phyloP scores from a whole-genome alignment of 2,888 invertebrate species.

The Yponomeuta plumbellus region DNA sequence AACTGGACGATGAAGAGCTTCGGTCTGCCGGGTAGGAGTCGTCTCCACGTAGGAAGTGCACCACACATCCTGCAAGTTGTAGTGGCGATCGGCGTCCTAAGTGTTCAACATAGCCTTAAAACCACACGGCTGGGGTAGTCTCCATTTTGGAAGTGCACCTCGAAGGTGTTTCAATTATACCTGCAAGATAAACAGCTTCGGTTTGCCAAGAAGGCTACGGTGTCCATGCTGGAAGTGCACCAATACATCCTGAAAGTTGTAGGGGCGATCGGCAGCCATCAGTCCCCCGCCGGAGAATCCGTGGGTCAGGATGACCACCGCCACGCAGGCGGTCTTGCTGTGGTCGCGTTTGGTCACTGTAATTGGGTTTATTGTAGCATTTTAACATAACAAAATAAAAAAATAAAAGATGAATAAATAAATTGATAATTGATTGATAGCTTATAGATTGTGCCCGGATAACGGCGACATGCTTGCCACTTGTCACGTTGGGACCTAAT shows the following conservation, averaged over 20 bases:
- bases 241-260: conserved; percentile 39
- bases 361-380: conserved; percentile 13
- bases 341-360: conserved; percentile 46
- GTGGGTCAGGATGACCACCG: conserved; percentile 49
- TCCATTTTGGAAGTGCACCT: too few species aligned
- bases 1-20: too few species aligned
- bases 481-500: too few species aligned
- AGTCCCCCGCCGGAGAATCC: conserved; percentile 41
- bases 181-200: conserved; percentile 53
- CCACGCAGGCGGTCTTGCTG: conserved; percentile 44
- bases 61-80: conserved; percentile 35
- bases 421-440: too few species aligned
- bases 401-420: too few species aligned
- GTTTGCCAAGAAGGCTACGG: conserved; percentile 39
- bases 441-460: too few species aligned
- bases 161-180: conserved; percentile 19
- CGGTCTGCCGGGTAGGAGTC: conserved; percentile 35
- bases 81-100: conserved; percentile 43
- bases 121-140: too few species aligned
- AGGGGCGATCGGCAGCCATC: conserved; percentile 44
- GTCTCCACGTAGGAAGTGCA: conserved; percentile 35
- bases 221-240: conserved; percentile 35
- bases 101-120: too few species aligned
- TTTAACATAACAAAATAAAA: background rate
- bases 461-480: too few species aligned